These are phyloP conservation scores for Myioborus miniatus DNA, from an alignment of 2,797 vertebrate genomes.

Conservation along the genomic window DNA sequence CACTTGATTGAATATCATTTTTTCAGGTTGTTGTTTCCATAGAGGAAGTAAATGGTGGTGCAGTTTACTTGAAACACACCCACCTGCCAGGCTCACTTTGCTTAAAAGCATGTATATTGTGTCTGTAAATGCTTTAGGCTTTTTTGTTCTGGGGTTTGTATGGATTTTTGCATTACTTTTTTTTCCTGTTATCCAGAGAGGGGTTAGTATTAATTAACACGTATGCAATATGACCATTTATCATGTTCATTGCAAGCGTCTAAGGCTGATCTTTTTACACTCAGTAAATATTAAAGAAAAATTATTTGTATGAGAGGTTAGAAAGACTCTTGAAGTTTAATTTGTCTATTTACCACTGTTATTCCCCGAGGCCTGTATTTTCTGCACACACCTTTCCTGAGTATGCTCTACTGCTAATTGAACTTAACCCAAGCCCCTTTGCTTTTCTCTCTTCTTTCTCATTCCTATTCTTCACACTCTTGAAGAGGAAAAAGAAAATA, in stretches of 20 bases:
- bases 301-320: neutral
- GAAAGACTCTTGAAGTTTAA: constrained; percentile 18
- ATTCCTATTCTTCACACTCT: neutral
- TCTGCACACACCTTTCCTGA: neutral
- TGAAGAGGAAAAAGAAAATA: neutral
- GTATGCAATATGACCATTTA: neutral
- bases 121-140: neutral
- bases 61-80: constrained; percentile 26
- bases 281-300: neutral
- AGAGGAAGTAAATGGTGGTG: neutral
- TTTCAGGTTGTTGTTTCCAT: constrained; percentile 23
- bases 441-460: neutral
- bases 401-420: neutral
- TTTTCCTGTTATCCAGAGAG: neutral
- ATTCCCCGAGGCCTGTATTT: neutral
- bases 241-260: constrained; percentile 1
- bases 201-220: constrained; percentile 32
- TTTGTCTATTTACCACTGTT: constrained; percentile 29
- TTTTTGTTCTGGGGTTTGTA: neutral
- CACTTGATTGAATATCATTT: constrained; percentile 52
- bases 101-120: constrained; percentile 30
- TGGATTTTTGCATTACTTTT: neutral
- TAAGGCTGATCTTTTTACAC: neutral
- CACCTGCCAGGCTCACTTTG: neutral
- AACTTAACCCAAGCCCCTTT: neutral